Conservation (phyloP, 2,113 vertebrate genomes). For the Channa maculata region DNA sequence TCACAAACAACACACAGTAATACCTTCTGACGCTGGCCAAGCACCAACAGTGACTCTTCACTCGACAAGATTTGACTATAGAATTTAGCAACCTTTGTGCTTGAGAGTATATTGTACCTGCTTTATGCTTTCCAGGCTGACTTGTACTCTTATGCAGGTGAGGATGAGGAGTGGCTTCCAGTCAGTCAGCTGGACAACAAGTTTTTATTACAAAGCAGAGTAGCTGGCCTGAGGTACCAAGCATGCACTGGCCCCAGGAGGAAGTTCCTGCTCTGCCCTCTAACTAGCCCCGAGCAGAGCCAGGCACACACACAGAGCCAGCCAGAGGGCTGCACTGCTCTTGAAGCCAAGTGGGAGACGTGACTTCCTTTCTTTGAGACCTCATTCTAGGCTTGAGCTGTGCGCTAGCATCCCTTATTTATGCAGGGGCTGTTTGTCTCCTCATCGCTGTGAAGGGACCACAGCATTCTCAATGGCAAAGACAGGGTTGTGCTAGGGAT, state of each 20-base stretch:
- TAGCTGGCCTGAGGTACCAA: conserved; percentile 45
- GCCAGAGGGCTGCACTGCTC: conserved; percentile 65
- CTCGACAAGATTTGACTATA: conserved; percentile 48
- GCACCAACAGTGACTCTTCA: conserved; percentile 42
- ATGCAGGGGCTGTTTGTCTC: conserved; percentile 67
- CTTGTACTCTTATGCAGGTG: conserved; percentile 30
- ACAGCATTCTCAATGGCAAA: conserved; percentile 53
- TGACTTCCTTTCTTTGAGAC: conserved; percentile 68
- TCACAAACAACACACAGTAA: conserved; percentile 41
- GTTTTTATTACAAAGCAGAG: conserved; percentile 56
- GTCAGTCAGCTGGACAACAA: conserved; percentile 55
- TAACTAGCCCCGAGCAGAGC: conserved; percentile 70
- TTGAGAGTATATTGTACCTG: conserved; percentile 19
- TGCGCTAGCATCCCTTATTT: conserved; percentile 57
- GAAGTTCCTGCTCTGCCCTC: conserved; percentile 59
- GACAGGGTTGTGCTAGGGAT: conserved; percentile 67
- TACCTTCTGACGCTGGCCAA: conserved; percentile 47
- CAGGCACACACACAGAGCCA: conserved; percentile 69
- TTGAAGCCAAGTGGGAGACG: conserved; percentile 56
- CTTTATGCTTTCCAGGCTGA: conserved; percentile 26
- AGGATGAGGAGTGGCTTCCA: conserved; percentile 33
- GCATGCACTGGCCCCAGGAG: conserved; percentile 52
- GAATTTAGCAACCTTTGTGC: conserved; percentile 30
- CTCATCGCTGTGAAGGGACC: conserved; percentile 58
- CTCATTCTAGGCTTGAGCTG: conserved; percentile 53